Evolutionary conservation across 2,113 vertebrate species (phyloP).

Genomic region (Vidua chalybeata): DNA sequence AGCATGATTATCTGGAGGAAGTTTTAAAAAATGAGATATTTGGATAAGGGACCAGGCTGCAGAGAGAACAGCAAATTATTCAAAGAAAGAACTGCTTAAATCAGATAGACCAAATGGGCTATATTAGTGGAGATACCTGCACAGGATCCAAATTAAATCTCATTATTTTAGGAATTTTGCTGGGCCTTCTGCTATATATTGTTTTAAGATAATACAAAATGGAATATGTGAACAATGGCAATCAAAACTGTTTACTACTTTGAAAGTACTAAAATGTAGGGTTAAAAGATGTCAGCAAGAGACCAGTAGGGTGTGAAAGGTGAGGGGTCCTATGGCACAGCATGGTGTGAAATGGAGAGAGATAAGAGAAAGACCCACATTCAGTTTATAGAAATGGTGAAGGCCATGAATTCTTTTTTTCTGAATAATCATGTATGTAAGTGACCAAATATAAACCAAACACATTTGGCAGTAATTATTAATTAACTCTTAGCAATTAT

Average conservation of each 20-base stretch:
- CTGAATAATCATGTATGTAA: neutral
- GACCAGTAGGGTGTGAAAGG: neutral
- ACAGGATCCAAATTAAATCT: neutral
- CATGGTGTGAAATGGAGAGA: neutral
- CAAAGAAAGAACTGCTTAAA: neutral
- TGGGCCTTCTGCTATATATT: neutral
- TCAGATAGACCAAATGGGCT: neutral
- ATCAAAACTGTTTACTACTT: neutral
- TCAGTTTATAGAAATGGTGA: neutral
- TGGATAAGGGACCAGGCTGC: neutral
- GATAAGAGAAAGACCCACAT: fast-evolving
- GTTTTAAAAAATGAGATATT: neutral
- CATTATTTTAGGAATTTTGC: neutral
- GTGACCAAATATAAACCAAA: neutral
- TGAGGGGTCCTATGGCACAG: fast-evolving
- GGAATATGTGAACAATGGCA: neutral
- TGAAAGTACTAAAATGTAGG: neutral
- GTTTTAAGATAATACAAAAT: neutral
- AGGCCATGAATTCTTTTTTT: neutral
- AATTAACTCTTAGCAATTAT: neutral
- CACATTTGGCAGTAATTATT: neutral
- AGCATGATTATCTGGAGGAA: neutral
- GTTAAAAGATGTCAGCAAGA: neutral
- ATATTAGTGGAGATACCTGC: neutral
- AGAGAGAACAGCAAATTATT: neutral